Evolutionary conservation across 1,140 invertebrate species (phyloP).

Genomic region (Neelides sp.): DNA sequence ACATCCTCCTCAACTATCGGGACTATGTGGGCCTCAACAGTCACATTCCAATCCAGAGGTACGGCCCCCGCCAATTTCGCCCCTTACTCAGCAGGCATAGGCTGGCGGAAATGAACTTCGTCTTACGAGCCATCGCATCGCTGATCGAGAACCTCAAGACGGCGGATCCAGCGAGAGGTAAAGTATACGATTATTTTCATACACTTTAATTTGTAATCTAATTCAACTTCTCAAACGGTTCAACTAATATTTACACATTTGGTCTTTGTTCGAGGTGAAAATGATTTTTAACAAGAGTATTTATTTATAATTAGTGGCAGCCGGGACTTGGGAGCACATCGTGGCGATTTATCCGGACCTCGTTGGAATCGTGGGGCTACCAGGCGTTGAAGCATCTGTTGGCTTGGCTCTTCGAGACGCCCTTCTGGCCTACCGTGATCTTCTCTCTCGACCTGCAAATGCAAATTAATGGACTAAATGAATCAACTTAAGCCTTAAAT

Average conservation of each 20-base stretch:
- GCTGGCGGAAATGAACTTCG: constrained; percentile 89
- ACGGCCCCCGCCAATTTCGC: constrained; percentile 70
- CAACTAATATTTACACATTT: constrained; percentile 8
- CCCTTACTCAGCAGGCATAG: constrained; percentile 54
- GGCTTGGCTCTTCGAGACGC: constrained; percentile 65
- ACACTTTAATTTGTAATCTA: not conserved
- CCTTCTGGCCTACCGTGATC: constrained; percentile 72
- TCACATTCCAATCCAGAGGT: constrained; percentile 65
- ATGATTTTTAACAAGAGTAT: no score
- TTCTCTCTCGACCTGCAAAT: constrained; percentile 53
- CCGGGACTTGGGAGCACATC: constrained; percentile 79
- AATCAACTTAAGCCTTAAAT: no score
- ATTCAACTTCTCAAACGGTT: not conserved
- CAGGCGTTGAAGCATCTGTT: constrained; percentile 58
- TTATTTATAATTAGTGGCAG: constrained; percentile 52
- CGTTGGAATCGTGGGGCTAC: constrained; percentile 70
- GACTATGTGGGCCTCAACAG: constrained; percentile 80
- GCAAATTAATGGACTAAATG: no score
- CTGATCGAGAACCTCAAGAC: constrained; percentile 83
- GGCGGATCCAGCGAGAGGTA: constrained; percentile 71
- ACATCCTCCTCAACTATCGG: constrained; percentile 54
- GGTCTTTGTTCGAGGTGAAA: constrained; percentile 23
- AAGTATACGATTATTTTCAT: constrained; percentile 21
- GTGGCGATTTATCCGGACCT: constrained; percentile 80
- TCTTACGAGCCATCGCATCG: constrained; percentile 88